Base-by-base conservation (phyloP, 2,888 invertebrate species). In the Polydrusus tereticollis region DNA sequence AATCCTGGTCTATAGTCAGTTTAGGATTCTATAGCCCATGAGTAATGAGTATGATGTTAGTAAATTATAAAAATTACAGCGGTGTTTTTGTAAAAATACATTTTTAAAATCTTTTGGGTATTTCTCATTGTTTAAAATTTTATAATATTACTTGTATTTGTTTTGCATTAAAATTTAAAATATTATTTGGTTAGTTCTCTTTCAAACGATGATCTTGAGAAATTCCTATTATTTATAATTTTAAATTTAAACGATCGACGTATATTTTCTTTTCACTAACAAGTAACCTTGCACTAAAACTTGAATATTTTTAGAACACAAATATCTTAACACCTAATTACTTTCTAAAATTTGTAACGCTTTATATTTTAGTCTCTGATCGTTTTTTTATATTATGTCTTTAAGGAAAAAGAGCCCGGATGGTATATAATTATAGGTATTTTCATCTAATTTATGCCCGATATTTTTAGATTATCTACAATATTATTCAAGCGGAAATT, bases 271-370 rank as follows among this genome's bases (percentile, higher is more conserved):
- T 16, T 55, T 55, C 29, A 29, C 26, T 57, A 57, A 20, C 6
- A 4, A 10, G 18, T 58, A 58, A 41, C 58, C 58, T 58, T 58
- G 38, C 41, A 41, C 38, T 23, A 58, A 14, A 55, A 16, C 52
- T 16, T 55, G 18, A 16, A 55, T 55, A 55, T 55, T 55, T 55
- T 55, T 33, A 26, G 50, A 50, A 26, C 14, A 0, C 0, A 55
- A 16, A 16, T 52, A 26, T 55, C 18, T 55, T 29, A 8, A 55
- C 52, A 52, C 52, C 52, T 29, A 55, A 55, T 55, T 55, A 55
- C 52, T 29, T 52, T 52, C 26, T 29, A 52, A 52, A 52, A 52
- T 52, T 52, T 26, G 14, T 52, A 55, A 26, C 20, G 14, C 26
- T 29, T 7, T n/a, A 6, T 16, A n/a, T 33, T 55, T 55, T 55